Conservation (phyloP, 2,113 vertebrate species). For the Orientallactaga bullata region DNA sequence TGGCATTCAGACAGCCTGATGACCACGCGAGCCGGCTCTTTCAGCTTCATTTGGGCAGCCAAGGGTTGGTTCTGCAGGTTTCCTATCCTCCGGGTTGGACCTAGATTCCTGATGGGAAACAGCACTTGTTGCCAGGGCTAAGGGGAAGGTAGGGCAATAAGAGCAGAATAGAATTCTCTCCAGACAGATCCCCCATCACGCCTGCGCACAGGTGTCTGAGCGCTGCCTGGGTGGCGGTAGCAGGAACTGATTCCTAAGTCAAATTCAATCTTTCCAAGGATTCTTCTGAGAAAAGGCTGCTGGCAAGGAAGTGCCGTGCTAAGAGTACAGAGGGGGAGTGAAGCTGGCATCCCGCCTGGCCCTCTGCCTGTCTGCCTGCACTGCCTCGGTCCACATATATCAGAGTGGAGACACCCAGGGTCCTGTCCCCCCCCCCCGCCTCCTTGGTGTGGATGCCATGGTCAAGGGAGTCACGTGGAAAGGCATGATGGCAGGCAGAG, state of each 20-base stretch:
- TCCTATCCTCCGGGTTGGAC: rapidly evolving
- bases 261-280: neutral
- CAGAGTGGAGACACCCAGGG: rapidly evolving
- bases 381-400: rapidly evolving
- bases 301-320: neutral
- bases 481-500: rapidly evolving
- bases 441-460: rapidly evolving
- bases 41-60: neutral
- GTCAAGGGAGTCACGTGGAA: neutral
- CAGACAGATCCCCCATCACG: rapidly evolving
- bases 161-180: no score
- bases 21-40: neutral
- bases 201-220: rapidly evolving
- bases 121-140: neutral
- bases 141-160: neutral
- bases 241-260: neutral
- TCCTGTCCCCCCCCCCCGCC: rapidly evolving
- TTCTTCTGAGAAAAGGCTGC: constrained; percentile 19
- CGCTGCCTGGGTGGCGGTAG: neutral
- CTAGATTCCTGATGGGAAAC: neutral
- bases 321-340: neutral
- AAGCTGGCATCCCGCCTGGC: neutral
- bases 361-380: neutral
- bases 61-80: rapidly evolving
- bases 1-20: rapidly evolving